Base-by-base conservation (phyloP, 2,797 vertebrate species). In the Falco columbarius region DNA sequence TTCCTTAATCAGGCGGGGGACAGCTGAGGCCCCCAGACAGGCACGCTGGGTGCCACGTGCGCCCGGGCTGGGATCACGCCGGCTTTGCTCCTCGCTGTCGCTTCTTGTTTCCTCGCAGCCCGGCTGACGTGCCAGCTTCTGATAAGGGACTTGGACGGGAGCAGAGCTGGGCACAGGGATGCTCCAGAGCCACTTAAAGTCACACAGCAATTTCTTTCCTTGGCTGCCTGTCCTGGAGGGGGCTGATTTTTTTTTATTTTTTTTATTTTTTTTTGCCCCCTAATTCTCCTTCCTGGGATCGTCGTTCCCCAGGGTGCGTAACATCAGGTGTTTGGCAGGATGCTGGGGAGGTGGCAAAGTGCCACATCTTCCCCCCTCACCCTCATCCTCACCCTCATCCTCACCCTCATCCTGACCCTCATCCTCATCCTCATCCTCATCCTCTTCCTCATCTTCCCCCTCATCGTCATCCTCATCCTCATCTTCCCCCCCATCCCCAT, bases 41-140 rank as follows among this genome's bases (percentile, higher is more conserved):
- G 90, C 96, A 93, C 81, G 71, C 86, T 82, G 93, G 92, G 75
- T 26, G 84, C 96, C 95, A 95, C 92, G 90, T 97, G 94, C 47
- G 17, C 87, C 85, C 10, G 1, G 95, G 80, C 98, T 72, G 95
- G 92, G 95, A 95, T 95, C 98, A 97, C 97, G 90, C 94, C 81
- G 94, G 97, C 96, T 98, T 98, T 98, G 98, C 97, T 97, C 96
- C 98, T 98, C 95, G 97, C 96, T 97, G 96, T 95, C 96, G 97
- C 98, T 98, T 98, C 98, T 98, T 61, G 92, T 98, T 98, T 97
- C 97, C 97, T 92, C 90, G 58, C 98, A 98, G 98, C 98, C 98
- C 89, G 90, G 91, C 97, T 96, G 97, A 98, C 55, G 81, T 97
- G 98, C 94, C 94, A 77, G 93, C 1, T 59, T 16, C 76, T 62